Evolutionary conservation across 2,888 invertebrate genomes (phyloP).

Genomic region (Didymodactylos carnosus): DNA sequence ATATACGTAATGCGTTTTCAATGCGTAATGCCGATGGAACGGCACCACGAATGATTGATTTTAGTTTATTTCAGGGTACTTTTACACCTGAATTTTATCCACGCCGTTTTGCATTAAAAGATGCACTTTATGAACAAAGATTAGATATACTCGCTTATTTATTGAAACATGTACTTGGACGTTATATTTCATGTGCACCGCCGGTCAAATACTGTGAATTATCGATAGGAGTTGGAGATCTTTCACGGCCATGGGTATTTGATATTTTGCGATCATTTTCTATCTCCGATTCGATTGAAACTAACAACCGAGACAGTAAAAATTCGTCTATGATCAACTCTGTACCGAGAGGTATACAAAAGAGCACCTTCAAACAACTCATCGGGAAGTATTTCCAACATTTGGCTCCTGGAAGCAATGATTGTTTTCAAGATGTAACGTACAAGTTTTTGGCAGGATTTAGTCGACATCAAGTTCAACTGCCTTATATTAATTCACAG

Average conservation of each 20-base stretch:
- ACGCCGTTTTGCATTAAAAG: background rate
- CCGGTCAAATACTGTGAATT: background rate
- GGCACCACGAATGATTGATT: background rate
- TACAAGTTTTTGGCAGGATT: background rate
- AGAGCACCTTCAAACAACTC: background rate
- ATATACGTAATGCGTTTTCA: background rate
- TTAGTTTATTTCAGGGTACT: background rate
- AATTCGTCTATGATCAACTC: too few relatives aligned
- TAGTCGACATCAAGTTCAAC: background rate
- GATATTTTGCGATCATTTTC: background rate
- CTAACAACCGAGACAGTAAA: background rate
- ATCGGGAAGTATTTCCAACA: background rate
- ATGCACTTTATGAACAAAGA: background rate
- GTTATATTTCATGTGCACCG: background rate
- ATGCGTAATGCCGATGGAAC: background rate
- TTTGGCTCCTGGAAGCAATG: background rate
- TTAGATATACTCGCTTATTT: background rate
- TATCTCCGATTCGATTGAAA: background rate
- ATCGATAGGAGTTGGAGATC: background rate
- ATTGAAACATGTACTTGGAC: background rate
- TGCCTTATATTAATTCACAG: background rate
- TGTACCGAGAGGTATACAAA: too few relatives aligned
- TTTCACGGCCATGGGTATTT: background rate
- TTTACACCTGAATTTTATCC: background rate
- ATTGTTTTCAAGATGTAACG: too few relatives aligned